Evolutionary conservation across 2,888 invertebrate genomes (phyloP).

Genomic region (Allophyes oxyacanthae): DNA sequence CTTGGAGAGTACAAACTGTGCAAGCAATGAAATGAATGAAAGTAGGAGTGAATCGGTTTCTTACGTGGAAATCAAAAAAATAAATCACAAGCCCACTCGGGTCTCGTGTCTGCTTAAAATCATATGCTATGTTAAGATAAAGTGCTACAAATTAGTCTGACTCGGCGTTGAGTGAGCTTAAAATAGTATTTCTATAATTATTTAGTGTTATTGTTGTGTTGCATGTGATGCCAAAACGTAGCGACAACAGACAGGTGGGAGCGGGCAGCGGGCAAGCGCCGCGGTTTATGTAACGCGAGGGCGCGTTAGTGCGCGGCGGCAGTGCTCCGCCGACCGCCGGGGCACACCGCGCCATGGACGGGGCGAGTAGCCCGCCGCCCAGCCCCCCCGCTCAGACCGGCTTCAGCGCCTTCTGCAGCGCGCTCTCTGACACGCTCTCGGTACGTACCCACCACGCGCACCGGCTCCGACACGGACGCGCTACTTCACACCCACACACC

Average conservation of each 20-base stretch:
- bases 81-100: slow-evolving; percentile 19
- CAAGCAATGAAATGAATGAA: slow-evolving; percentile 28
- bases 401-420: slow-evolving; percentile 88
- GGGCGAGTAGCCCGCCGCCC: slow-evolving; percentile 73
- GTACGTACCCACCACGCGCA: slow-evolving; percentile 74
- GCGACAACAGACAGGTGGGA: slow-evolving; percentile 86
- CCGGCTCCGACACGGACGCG: slow-evolving; percentile 22
- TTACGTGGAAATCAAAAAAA: slow-evolving; percentile 35
- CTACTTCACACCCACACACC: slow-evolving; percentile 48
- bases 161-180: slow-evolving; percentile 71
- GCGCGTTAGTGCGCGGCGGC: slow-evolving; percentile 65
- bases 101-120: slow-evolving; percentile 49
- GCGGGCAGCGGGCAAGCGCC: slow-evolving; percentile 75
- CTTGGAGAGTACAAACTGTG: not conserved
- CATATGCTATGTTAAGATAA: slow-evolving; percentile 64
- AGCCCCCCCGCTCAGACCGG: slow-evolving; percentile 75
- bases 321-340: slow-evolving; percentile 80
- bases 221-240: slow-evolving; percentile 84
- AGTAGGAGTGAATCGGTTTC: slow-evolving; percentile 24
- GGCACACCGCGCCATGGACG: slow-evolving; percentile 77
- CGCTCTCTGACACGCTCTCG: slow-evolving; percentile 86
- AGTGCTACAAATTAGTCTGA: slow-evolving; percentile 73
- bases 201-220: slow-evolving; percentile 86
- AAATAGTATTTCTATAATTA: slow-evolving; percentile 86
- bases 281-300: slow-evolving; percentile 82